A percentile compares a stretch with the other conserved stretches of the same genome.
Conservation (phyloP, 2,113 vertebrate genomes). For the Phyllostomus hastatus region DNA sequence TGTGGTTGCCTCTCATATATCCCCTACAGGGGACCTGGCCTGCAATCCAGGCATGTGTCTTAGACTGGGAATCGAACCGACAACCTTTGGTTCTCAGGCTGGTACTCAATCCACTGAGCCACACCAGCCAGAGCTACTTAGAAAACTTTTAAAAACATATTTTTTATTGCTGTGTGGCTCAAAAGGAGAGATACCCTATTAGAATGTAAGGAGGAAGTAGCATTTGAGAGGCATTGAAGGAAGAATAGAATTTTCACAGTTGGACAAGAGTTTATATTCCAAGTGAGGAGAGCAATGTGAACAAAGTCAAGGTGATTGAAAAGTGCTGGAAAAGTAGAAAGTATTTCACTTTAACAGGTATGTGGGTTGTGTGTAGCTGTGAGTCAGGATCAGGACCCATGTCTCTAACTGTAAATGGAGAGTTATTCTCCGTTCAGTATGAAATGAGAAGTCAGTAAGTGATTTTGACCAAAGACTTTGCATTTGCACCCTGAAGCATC, state of each 20-base stretch:
- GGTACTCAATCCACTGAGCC: no score
- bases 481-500: neutral
- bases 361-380: neutral
- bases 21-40: no score
- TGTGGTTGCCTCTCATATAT: no score
- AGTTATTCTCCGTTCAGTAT: neutral
- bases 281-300: neutral
- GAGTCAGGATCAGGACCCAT: neutral
- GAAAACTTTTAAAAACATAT: neutral
- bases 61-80: no score
- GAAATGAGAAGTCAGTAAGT: neutral
- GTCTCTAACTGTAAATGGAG: neutral
- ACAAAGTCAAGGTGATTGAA: neutral
- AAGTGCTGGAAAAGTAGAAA: neutral
- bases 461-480: neutral
- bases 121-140: neutral
- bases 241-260: neutral
- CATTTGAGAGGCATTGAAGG: neutral
- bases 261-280: neutral
- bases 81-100: no score
- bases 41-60: no score
- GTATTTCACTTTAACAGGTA: neutral
- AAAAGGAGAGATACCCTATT: neutral
- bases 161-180: neutral
- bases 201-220: neutral